Base-by-base conservation (phyloP, 2,113 vertebrate species). In the Budorcas taxicolor region DNA sequence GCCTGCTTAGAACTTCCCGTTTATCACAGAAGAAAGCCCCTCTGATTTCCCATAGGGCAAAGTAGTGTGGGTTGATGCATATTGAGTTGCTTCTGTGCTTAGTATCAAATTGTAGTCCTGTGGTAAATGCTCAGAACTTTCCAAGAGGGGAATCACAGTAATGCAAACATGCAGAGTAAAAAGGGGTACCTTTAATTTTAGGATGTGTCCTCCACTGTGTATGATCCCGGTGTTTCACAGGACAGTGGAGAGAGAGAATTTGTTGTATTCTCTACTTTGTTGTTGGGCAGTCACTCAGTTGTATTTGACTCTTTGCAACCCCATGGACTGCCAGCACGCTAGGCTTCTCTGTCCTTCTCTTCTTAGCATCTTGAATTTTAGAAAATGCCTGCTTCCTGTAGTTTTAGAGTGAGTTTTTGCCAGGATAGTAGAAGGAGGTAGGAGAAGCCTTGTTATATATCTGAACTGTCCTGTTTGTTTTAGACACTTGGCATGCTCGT, bases 21-120 rank as follows among this genome's bases (percentile, higher is more conserved):
- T 92, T 94, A 40, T 81, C 55, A 91, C 29, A 84, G 87, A 91
- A 96, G 92, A 96, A 95, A 92, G 58, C 93, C 91, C 96, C 89
- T 94, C 27, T 23, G 11, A 17, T 71, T 93, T 97, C 92, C 83
- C 71, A 60, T 14, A 90, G 82, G 43, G 91, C 47, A 88, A 16
- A 57, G 43, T 52, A 40, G 25, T 92, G 40, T 92, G 84, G 12
- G 36, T 45, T 80, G 80, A 67, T 94, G 50, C 16, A 10, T 80
- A 45, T 29, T 74, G 86, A 78, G 40, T n/a, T 76, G 5, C 74
- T 92, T 84, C 2, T 84, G n/a, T 95, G n/a, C 36, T 58, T 87
- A 25, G 78, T 86, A 45, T 95, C 50, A 43, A 40, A 15, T 43
- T 50, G 84, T 76, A 47, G 52, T 96, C 71, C 80, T 53, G 31